Evolutionary conservation across 2,888 invertebrate species (phyloP), one percentile per base, ranked within the genome.

Genomic region (Scaptomyza tumidula): DNA sequence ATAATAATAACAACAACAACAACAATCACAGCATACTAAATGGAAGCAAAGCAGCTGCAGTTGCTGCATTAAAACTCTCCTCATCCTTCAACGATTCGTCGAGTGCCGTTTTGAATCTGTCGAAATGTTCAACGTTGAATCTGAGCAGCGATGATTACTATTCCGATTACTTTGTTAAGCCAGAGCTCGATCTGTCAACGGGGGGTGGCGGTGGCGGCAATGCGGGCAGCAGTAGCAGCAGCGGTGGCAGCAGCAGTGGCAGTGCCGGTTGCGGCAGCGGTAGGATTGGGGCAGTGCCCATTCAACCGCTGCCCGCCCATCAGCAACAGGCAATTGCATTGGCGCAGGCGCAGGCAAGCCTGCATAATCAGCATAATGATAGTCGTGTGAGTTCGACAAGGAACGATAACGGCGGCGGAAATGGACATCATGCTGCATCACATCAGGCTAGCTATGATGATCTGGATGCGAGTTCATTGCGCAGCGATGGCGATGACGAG

Each of bases 371-470:
- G 14, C 69, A 67, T 60, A 88, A 92, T 35, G 91, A 91, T 55
- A 91, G 90, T 48, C 91, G 91, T 16, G 92, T 91, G 5, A 89
- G 90, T 27, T 91, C 91, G 33, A 91, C 91, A 27, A 86, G 90
- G 29, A 91, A 90, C 35, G 91, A 90, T 56, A 86, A 73, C 55
- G 90, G 90, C 55, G 85, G 73, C 55, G 54, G 57, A 49, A 45
- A 63, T 13, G 58, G 35, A 10, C 57, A 6, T 13, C 57, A 6
- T 19, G 19, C 19, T n/a, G 35, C 60, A 11, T 29, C 62, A 0
- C 59, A 71, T 41, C 88, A 88, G 60, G 72, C 73, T 45, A 83
- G 82, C 60, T 90, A 78, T 49, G 91, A 91, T 50, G 91, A 91
- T 54, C 59, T 88, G 62, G 90, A 90, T 39, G 89, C 79, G 52